A percentile compares a stretch with the other conserved stretches of the same genome.
Conservation (phyloP, 1,140 invertebrate species). For the Drosophila ambigua region DNA sequence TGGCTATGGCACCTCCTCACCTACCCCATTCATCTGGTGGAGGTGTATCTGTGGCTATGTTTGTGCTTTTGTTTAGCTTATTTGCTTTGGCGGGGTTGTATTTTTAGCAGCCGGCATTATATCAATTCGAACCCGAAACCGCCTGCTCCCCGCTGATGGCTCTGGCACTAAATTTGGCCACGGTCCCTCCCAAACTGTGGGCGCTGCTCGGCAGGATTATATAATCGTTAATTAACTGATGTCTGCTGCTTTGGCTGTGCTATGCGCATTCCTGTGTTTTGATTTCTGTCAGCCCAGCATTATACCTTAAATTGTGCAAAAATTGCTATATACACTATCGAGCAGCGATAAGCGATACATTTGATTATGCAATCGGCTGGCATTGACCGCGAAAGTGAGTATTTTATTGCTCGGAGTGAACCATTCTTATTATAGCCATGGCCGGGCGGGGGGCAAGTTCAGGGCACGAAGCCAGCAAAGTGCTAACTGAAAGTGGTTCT, state of each 20-base stretch:
- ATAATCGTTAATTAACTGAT: conserved; percentile 23
- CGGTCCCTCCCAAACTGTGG: conserved; percentile 53
- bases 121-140: conserved; percentile 43
- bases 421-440: conserved; percentile 24
- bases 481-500: conserved; percentile 33
- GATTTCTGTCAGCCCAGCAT: conserved; percentile 31
- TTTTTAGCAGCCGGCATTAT: conserved; percentile 78
- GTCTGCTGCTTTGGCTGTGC: background rate
- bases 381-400: conserved; percentile 62
- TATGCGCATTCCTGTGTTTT: conserved; percentile 17
- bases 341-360: conserved; percentile 14
- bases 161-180: conserved; percentile 62
- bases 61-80: conserved; percentile 56
- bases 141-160: too few species aligned
- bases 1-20: background rate
- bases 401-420: conserved; percentile 21
- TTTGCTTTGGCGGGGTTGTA: conserved; percentile 53
- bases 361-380: conserved; percentile 65
- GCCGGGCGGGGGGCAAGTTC: conserved; percentile 37
- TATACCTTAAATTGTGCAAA: conserved; percentile 4
- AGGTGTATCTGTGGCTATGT: conserved; percentile 8
- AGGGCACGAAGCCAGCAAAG: conserved; percentile 43
- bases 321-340: conserved; percentile 33
- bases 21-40: conserved; percentile 17
- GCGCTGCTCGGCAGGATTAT: conserved; percentile 31